Conservation (phyloP, 2,113 vertebrate species). For the cattle (Bos taurus) region ARS-UCD2.0 NC_037357.1:14694501-14695000, state of each 20-base stretch:
- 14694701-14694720: not conserved
- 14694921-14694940: not conserved
- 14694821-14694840: not conserved
- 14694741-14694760: slow-evolving; percentile 6
- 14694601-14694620: not conserved
- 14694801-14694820: not conserved
- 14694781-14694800: slow-evolving; percentile 27
- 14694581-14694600: not conserved
- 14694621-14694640: not conserved
- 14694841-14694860: slow-evolving; percentile 10
- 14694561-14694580: not conserved
- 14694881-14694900: not conserved
- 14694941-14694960: not conserved
- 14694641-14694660: not conserved
- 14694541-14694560: slow-evolving; percentile 13
- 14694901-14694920: not conserved
- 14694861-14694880: not conserved
- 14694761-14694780: not conserved
- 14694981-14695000: slow-evolving; percentile 18
- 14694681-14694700: not conserved
- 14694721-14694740: not conserved
- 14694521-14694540: not conserved
- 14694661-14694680: not conserved
- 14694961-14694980: not conserved
- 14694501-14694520: not conserved